Conservation (phyloP, 2,113 vertebrate genomes). For the Trematocara nigrifrons region DNA sequence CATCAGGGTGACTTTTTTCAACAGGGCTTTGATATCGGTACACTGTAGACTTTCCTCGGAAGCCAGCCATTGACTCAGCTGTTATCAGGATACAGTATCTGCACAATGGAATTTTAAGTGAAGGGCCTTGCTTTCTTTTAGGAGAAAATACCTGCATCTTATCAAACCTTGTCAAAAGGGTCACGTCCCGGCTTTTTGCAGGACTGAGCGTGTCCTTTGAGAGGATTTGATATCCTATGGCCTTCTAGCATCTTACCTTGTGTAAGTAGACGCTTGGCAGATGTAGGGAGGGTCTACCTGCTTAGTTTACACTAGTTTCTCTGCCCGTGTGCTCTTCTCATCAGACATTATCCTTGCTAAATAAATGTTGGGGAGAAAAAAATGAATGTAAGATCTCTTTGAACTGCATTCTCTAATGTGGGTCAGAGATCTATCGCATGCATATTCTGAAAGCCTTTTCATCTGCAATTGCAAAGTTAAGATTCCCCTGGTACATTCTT, state of each 20-base stretch:
- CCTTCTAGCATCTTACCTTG: conserved; percentile 36
- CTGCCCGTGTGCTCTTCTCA: background rate
- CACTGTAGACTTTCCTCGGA: conserved; percentile 28
- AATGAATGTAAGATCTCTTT: conserved; percentile 59
- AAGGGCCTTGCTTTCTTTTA: conserved; percentile 30
- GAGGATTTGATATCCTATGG: conserved; percentile 29
- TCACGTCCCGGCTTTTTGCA: conserved; percentile 23
- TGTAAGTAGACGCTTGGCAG: conserved; percentile 40
- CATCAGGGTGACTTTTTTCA: conserved; percentile 31
- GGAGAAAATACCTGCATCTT: conserved; percentile 63
- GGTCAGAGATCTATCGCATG: conserved; percentile 72
- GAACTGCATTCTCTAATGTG: conserved; percentile 69
- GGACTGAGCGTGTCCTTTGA: conserved; percentile 33
- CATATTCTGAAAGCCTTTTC: conserved; percentile 69
- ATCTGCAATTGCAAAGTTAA: conserved; percentile 69
- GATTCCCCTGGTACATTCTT: conserved; percentile 65
- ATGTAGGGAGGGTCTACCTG: conserved; percentile 24
- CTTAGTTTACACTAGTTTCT: conserved; percentile 6
- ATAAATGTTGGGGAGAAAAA: conserved; percentile 29
- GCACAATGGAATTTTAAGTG: conserved; percentile 37
- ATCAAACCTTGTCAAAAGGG: conserved; percentile 49
- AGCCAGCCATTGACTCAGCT: conserved; percentile 35
- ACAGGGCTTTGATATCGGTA: conserved; percentile 28
- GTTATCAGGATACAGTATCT: conserved; percentile 53
- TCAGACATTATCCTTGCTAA: conserved; percentile 16